Evolutionary conservation across 1,140 invertebrate species (phyloP).

Genomic region (Zaprionus kolodkinae): DNA sequence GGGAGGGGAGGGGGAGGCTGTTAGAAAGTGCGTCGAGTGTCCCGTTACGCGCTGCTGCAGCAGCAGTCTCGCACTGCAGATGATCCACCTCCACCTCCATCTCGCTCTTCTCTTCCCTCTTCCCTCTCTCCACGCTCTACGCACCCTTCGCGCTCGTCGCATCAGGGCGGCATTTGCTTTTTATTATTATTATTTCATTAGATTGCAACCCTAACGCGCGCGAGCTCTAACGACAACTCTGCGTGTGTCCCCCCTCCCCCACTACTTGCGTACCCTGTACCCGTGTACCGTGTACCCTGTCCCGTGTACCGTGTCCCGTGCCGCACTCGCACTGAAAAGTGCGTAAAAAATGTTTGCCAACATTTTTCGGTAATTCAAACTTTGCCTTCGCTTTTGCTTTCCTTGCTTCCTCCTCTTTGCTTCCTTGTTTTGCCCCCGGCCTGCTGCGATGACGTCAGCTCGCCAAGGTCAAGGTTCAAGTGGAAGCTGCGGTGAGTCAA

Average conservation of each 20-base stretch:
- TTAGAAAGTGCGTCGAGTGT: conserved; percentile 29
- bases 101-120: not conserved
- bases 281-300: not conserved
- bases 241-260: conserved; percentile 18
- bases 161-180: conserved; percentile 38
- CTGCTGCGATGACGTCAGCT: not conserved
- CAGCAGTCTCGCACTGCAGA: conserved; percentile 52
- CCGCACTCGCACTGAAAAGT: conserved; percentile 23
- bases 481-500: not conserved
- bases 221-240: conserved; percentile 16
- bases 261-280: not conserved
- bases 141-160: not conserved
- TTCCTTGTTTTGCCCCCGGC: not conserved
- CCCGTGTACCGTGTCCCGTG: conserved; percentile 20
- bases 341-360: conserved; percentile 58
- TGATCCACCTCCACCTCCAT: conserved; percentile 53
- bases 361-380: conserved; percentile 19
- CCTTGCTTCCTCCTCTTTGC: not conserved
- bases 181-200: conserved; percentile 81
- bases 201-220: conserved; percentile 67
- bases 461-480: conserved; percentile 4
- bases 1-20: conserved; percentile 4
- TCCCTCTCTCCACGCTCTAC: too few relatives aligned
- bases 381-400: conserved; percentile 6
- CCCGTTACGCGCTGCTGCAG: conserved; percentile 47